Evolutionary conservation across 2,797 vertebrate species (phyloP), one percentile per base, ranked within the genome.

Genomic region (Simalia tracyae): DNA sequence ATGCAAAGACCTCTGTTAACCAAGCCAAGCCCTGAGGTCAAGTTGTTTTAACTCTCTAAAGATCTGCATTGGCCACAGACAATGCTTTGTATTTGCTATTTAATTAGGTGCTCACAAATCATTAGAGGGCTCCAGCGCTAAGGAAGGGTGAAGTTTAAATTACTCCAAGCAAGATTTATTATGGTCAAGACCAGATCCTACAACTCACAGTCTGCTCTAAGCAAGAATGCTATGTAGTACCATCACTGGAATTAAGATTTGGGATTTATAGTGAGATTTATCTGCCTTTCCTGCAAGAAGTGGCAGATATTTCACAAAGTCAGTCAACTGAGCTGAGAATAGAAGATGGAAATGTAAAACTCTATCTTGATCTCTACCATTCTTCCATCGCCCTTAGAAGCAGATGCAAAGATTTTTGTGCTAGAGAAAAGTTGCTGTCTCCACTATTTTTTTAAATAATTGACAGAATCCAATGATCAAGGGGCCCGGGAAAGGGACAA

Each of bases 1-100:
- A 3, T 66, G 26, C 84, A 91, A 11, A 96, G 93, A 96, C 95
- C 57, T 93, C 36, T 46, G 2, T 1, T 91, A 89, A 92, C 92
- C 95, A 90, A 94, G 93, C 93, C 26, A 63, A 87, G 50, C 93
- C 94, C 93, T 0, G 0, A 76, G 93, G 92, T 94, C 93, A 93
- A 94, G 96, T 97, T 97, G 95, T 72, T 97, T 97, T 94, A 94
- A 95, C 86, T 81, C 88, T 87, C 94, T 61, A 87, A 72, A 94
- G 31, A 50, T 76, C 86, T 5, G 0, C 54, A 92, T 90, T 28
- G 10, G 90, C 90, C 85, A 97, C 95, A 96, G 93, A 90, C n/a
- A 0, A 1, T 19, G 10, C 94, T 95, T 96, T 97, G 95, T 97
- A 63, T 88, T 8, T 14, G 60, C 10, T 0, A 0, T 59, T 72